Base-by-base conservation (phyloP, 2,888 invertebrate genomes). In the Philaethria dido region DNA sequence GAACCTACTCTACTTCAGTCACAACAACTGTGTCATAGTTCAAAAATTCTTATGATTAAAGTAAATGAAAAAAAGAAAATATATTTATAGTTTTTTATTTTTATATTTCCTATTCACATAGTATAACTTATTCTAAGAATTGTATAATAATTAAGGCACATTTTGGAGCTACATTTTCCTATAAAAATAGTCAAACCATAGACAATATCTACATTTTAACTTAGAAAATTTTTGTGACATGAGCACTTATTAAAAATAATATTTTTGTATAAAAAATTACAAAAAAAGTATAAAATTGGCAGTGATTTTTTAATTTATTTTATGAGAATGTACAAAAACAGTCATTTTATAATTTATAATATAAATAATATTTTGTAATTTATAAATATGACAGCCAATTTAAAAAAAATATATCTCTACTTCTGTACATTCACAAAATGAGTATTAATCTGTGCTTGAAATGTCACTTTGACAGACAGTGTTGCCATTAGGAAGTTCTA, bases 141-240 rank as follows among this genome's bases (percentile, higher is more conserved):
- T 80, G 80, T 82, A 82, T 74, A 81, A 82, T 80, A 83, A 81
- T 84, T 83, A 85, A 84, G 85, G 85, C 84, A 85, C 85, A 81
- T 82, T 80, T 76, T 74, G 79, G 80, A 80, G 79, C 75, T 76
- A 75, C 66, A 68, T 61, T 70, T 72, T 57, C 62, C 71, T 73
- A 73, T 70, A 44, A 60, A 57, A 47, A 45, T 54, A 66, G 60
- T 45, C 33, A 44, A 59, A 39, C 20, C 52, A 50, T 22, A 55
- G 18, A 59, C 47, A 22, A 65, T 20, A 39, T 60, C 33, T 45
- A 36, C 14, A 13, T 62, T 29, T 22, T 13, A 36, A 55, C 2
- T 39, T 33, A 52, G 29, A 52, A 48, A 47, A 25, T n/a, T 45
- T 29, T 60, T 45, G 45, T 33, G 45, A 50, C 57, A 65, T 48